Base-by-base conservation (phyloP, 2,797 vertebrate genomes). In the Lepus oiostolus region DNA sequence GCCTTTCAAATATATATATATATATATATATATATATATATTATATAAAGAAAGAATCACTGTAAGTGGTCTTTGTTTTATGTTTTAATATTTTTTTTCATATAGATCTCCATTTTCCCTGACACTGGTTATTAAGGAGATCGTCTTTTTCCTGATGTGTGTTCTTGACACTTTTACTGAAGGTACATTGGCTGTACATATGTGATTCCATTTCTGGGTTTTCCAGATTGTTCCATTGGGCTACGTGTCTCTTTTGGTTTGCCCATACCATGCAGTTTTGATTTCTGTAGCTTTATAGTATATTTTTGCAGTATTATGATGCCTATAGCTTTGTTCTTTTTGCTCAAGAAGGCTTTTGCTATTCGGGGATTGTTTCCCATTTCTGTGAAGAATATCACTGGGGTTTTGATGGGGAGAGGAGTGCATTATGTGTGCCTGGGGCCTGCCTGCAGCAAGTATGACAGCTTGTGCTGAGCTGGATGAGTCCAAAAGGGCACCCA, bases 11-110 rank as follows among this genome's bases (percentile, higher is more conserved):
- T 35, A 35, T 35, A 47, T 47, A 47, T 8, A 47, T 8, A 47
- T 8, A 47, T 1, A 47, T 1, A 42, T 1, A 42, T 1, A 42
- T 1, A 42, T 8, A 47, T 1, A 47, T 8, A 47, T 8, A 47
- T 8, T 35, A 35, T 35, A 35, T 35, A 35, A 35, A 35, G 35
- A 47, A 4, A 50, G 65, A 85, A 76, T 76, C 62, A 26, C 88
- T 72, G 86, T 71, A 38, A 60, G n/a, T 50, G 28, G 24, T 68
- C 83, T 86, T 89, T 47, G 16, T 84, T 80, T 84, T 84, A 22
- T 75, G 54, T 96, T 62, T 79, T 79, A 88, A n/a, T 50, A 38
- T 54, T 58, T 24, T 85, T 60, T 52, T 72, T 16, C 68, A 72
- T 42, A 1, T 42, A 26, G 14, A 38, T 76, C 19, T 30, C 28